Evolutionary conservation across 2,888 invertebrate species (phyloP), one percentile per base, ranked within the genome.

Genomic region (Mayetiola destructor): DNA sequence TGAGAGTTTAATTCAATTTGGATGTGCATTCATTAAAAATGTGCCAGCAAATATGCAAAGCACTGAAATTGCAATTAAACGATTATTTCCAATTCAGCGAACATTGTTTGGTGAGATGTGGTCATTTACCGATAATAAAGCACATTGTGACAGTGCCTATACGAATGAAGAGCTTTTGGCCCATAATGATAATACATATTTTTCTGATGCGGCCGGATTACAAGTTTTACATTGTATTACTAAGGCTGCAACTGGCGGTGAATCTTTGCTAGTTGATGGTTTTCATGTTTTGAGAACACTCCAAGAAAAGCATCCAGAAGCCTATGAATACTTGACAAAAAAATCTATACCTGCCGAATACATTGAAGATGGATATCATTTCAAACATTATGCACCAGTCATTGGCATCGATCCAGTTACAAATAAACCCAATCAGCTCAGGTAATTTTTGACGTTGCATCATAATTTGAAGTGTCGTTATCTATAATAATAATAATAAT

Each of bases 151-250:
- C 64, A 83, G 84, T 0, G 85, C 88, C 0, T 89, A 87, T 64
- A 80, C 82, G 0, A 80, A 77, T 37, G 70, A 80, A 3, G 77
- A 77, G 16, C 71, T 90, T 1, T 82, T 81, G 2, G 76, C 81
- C 0, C 89, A 90, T 65, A 87, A 81, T 3, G 89, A 89, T 65
- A 84, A 80, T 57, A 87, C 86, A 0, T 90, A 88, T 65, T 85
- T 85, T 62, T 78, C 77, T 56, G 82, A 85, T 67, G 80, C 87
- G 1, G 79, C 83, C 54, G 88, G 88, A 0, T 65, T 80, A 30
- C 77, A 80, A 68, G 75, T 80, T 3, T 76, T 83, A 56, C 82
- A 83, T 64, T 79, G 80, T 62, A 66, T 80, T 27, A 64, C 73
- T 55, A 76, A 77, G 55, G 76, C 78, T 10, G 81, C 80, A 0